A percentile compares a stretch with the other conserved stretches of the same genome.
Conservation (phyloP, 1,140 invertebrate genomes). For the Pachyrhynchus sulphureomaculatus region DNA sequence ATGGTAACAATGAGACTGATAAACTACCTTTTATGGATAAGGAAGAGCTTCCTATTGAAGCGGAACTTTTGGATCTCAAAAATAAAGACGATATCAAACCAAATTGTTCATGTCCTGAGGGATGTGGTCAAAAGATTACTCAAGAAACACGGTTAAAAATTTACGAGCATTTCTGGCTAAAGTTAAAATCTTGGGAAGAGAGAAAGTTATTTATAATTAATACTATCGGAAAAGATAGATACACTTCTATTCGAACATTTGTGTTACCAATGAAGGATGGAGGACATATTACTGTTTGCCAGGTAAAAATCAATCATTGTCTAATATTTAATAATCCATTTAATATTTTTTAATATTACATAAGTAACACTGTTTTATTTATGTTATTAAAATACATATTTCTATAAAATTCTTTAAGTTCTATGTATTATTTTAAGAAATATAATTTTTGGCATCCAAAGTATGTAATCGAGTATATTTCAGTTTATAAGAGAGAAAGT, state of each 20-base stretch:
- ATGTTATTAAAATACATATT: too few species aligned
- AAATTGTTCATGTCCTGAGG: conserved; percentile 6
- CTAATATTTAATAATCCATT: too few species aligned
- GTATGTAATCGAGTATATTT: too few species aligned
- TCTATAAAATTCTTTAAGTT: too few species aligned
- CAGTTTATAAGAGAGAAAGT: too few species aligned
- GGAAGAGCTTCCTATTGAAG: conserved; percentile 11
- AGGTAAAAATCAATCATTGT: neutral
- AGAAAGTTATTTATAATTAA: conserved; percentile 22
- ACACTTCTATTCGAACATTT: conserved; percentile 21
- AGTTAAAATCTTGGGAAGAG: conserved; percentile 17
- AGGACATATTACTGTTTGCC: conserved; percentile 17
- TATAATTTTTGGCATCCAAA: too few species aligned
- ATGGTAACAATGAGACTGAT: neutral
- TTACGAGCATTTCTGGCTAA: conserved; percentile 22
- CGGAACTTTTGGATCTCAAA: neutral
- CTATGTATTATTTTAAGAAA: too few species aligned
- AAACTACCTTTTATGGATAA: neutral
- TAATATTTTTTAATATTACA: too few species aligned
- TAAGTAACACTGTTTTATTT: too few species aligned
- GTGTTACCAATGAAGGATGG: conserved; percentile 20
- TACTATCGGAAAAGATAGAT: conserved; percentile 15
- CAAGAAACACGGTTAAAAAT: conserved; percentile 14
- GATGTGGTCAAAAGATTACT: conserved; percentile 9
- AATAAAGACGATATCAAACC: conserved; percentile 13